Evolutionary conservation across 53 echinoderm and acorn worm genomes (phyloP).

Genomic region (Luidia sarsii): DNA sequence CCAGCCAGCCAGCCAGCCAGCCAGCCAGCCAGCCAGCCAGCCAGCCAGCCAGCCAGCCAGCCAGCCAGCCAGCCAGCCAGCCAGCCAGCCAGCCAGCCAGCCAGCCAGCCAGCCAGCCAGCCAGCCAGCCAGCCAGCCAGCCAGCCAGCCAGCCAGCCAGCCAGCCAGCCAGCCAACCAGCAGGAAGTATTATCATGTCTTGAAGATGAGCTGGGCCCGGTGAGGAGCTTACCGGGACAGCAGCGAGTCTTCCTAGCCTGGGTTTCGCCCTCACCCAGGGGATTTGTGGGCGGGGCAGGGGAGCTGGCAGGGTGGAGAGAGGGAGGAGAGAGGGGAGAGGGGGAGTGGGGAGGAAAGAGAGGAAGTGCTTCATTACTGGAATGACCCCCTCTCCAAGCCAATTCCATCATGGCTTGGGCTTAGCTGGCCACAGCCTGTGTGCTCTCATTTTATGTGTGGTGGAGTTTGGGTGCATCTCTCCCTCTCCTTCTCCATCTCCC

Average conservation of each 20-base stretch:
- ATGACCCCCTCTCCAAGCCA: neutral
- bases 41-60: too few relatives aligned
- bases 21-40: too few relatives aligned
- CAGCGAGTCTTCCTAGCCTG: neutral
- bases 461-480: too few relatives aligned
- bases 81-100: too few relatives aligned
- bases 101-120: too few relatives aligned
- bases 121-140: neutral
- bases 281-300: neutral
- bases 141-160: neutral
- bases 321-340: neutral
- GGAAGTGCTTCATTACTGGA: neutral
- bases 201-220: slow-evolving; percentile 13
- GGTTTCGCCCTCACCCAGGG: neutral
- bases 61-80: too few relatives aligned
- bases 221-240: too few relatives aligned
- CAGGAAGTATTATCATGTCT: neutral
- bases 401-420: too few relatives aligned
- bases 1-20: too few relatives aligned
- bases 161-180: neutral
- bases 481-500: too few relatives aligned
- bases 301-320: neutral
- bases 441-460: too few relatives aligned
- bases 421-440: too few relatives aligned
- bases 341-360: neutral